These are phyloP conservation scores for Natator depressus DNA, from an alignment of 2,113 vertebrate species.

Conservation along the genomic window DNA sequence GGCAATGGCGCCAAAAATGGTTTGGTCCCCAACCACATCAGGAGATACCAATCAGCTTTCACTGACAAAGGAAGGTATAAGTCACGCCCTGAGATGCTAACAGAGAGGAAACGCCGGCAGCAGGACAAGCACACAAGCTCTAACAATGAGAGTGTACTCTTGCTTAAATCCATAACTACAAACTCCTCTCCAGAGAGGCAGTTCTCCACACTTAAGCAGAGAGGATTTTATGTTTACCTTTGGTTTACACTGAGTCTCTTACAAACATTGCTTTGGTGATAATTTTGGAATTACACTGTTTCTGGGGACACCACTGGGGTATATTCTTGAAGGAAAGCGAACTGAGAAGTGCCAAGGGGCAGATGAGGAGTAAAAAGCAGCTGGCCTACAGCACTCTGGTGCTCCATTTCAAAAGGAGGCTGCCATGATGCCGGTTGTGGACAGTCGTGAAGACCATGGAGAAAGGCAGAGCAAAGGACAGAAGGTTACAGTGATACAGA, in stretches of 20 bases:
- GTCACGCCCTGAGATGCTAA: background rate
- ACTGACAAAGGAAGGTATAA: background rate
- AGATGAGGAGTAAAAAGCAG: background rate
- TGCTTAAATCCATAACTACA: background rate
- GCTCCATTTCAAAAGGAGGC: background rate
- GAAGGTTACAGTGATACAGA: background rate
- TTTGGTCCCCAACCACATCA: background rate
- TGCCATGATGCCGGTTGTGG: background rate
- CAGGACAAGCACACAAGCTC: background rate
- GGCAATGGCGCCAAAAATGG: background rate
- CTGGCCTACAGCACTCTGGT: background rate
- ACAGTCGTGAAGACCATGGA: accelerated
- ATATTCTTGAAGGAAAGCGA: background rate
- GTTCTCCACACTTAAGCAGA: background rate
- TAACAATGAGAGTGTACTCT: background rate
- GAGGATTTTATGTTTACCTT: background rate
- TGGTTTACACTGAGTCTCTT: background rate
- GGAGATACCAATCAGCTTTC: background rate
- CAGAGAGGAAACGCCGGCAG: background rate
- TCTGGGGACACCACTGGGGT: background rate
- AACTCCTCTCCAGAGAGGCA: background rate
- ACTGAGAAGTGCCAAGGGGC: background rate
- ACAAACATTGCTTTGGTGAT: background rate
- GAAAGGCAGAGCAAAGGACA: background rate
- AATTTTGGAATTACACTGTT: background rate